phyloP scores from a whole-genome alignment of 1,140 invertebrate species.

The Charaxes varanes region DNA sequence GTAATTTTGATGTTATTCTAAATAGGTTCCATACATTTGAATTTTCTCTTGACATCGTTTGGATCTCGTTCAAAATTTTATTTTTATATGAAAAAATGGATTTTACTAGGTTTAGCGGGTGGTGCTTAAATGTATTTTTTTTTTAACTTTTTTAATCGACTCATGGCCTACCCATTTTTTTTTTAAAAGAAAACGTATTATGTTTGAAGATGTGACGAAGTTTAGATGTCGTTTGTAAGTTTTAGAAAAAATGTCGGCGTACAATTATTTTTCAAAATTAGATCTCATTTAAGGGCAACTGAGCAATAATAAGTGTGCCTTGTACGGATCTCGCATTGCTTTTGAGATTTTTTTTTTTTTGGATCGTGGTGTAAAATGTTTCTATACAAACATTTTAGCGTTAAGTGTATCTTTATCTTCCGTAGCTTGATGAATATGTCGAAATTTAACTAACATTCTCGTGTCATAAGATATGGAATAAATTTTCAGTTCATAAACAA shows the following conservation, averaged over 20 bases:
- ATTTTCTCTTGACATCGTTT: constrained; percentile 43
- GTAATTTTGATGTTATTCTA: constrained; percentile 45
- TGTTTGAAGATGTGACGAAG: constrained; percentile 21
- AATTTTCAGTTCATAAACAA: constrained; percentile 51
- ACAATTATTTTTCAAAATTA: constrained; percentile 62
- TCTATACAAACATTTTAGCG: constrained; percentile 50
- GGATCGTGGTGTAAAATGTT: constrained; percentile 38
- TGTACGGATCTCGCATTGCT: constrained; percentile 55
- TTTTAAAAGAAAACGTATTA: constrained; percentile 40
- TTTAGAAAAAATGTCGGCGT: constrained; percentile 25
- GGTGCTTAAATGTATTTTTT: constrained; percentile 58
- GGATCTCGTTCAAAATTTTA: constrained; percentile 62
- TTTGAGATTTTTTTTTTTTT: constrained; percentile 35
- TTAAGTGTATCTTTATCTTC: constrained; percentile 35
- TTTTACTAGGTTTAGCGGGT: constrained; percentile 45
- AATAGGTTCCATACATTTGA: constrained; percentile 38
- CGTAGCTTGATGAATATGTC: constrained; percentile 38
- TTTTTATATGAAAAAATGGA: constrained; percentile 29
- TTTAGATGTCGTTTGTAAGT: constrained; percentile 26
- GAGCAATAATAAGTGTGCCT: constrained; percentile 36
- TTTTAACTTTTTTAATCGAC: constrained; percentile 28
- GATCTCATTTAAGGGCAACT: constrained; percentile 60
- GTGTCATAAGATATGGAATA: constrained; percentile 56
- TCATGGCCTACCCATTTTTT: constrained; percentile 42
- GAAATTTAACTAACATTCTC: constrained; percentile 54